A percentile compares a stretch with the other conserved stretches of the same genome.
phyloP scores from a whole-genome alignment of 2,797 vertebrate genomes.

The Mormyrus hasselquistii region DNA sequence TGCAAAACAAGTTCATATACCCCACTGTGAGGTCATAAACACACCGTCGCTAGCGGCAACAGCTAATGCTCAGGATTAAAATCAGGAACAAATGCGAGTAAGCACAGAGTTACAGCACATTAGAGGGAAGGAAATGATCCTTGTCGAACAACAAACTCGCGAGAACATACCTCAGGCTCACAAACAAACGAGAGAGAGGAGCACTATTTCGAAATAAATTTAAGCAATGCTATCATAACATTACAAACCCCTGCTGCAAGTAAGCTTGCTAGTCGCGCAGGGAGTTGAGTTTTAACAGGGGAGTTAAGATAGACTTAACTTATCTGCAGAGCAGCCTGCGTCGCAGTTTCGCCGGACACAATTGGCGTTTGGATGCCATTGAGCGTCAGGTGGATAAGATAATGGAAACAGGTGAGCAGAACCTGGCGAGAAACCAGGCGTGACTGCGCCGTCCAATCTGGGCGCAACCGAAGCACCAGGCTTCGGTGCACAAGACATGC shows the following conservation, averaged over 20 bases:
- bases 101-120: neutral
- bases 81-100: neutral
- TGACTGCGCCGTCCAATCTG: neutral
- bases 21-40: neutral
- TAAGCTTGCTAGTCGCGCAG: neutral
- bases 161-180: neutral
- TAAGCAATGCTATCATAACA: neutral
- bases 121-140: neutral
- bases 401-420: neutral
- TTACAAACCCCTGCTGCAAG: neutral
- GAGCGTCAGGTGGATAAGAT: neutral
- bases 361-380: neutral
- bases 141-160: neutral
- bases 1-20: constrained; percentile 45
- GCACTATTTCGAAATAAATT: neutral
- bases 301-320: neutral
- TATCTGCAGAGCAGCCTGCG: neutral
- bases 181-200: neutral
- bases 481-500: neutral
- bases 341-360: neutral
- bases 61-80: neutral
- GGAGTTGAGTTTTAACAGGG: neutral
- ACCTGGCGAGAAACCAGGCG: neutral
- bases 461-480: neutral
- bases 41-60: neutral